These are phyloP conservation scores for Eupeodes corollae DNA, from an alignment of 1,140 invertebrate species.

Conservation along the genomic window DNA sequence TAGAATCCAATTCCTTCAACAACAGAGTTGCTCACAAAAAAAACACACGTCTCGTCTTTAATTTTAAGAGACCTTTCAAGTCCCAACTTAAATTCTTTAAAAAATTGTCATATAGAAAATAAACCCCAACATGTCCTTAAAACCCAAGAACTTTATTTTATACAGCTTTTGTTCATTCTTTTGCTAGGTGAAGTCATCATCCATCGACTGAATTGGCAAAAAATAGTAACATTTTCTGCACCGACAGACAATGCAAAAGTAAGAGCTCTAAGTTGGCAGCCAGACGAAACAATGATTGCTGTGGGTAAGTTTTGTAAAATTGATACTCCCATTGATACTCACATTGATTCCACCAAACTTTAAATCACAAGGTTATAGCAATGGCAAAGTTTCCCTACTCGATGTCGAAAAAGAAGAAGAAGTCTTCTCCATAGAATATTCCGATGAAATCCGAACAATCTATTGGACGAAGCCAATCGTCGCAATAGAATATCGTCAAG, in stretches of 20 bases:
- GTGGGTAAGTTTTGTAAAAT: conserved; percentile 40
- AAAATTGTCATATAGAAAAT: too few relatives aligned
- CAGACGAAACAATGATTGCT: conserved; percentile 83
- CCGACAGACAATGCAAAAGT: conserved; percentile 57
- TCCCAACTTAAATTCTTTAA: too few relatives aligned
- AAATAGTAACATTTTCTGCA: conserved; percentile 72
- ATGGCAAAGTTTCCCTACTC: conserved; percentile 57
- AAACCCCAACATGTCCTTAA: too few relatives aligned
- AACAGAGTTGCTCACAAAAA: background rate
- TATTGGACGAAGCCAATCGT: conserved; percentile 41
- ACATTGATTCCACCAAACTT: conserved; percentile 12
- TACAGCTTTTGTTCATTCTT: background rate
- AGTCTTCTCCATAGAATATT: conserved; percentile 54
- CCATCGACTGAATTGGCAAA: conserved; percentile 85
- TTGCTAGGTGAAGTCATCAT: conserved; percentile 72
- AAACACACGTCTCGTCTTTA: too few relatives aligned
- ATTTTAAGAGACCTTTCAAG: too few relatives aligned
- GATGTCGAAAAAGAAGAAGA: conserved; percentile 82
- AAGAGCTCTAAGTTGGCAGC: conserved; percentile 74
- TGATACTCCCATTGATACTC: background rate
- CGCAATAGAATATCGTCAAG: conserved; percentile 5
- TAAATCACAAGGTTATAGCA: conserved; percentile 49
- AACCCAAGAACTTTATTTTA: too few relatives aligned
- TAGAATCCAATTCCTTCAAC: conserved; percentile 5
- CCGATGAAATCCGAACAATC: conserved; percentile 42